Evolutionary conservation across 2,888 invertebrate genomes (phyloP), one percentile per base, ranked within the genome.

Genomic region (Pyralis farinalis): DNA sequence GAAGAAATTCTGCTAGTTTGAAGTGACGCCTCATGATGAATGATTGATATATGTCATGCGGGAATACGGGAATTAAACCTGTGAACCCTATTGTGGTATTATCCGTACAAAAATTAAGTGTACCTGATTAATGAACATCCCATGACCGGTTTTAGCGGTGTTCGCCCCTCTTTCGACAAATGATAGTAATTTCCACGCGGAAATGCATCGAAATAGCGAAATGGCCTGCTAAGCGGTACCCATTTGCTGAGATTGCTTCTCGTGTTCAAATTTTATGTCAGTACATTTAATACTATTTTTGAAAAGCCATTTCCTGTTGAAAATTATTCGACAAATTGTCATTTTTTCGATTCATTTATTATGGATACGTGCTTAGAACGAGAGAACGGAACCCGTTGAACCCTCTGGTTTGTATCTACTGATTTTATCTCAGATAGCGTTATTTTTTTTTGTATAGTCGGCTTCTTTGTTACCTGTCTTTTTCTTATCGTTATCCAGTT

Each of bases 141-240:
- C 53, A 63, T 62, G 72, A 58, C 66, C 61, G 64, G 65, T 71
- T 25, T 73, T 61, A 66, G 71, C 52, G 69, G 69, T 63, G 59
- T 69, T 71, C 72, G 69, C 71, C 73, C 76, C 74, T 73, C 73
- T 75, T 75, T 70, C 69, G 73, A 77, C 75, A 79, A 85, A 86
- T 85, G 82, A 73, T 76, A 80, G 84, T 81, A 75, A 87, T 84
- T 84, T 82, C 79, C 76, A 71, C 55, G 57, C 74, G 84, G 85
- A 84, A 86, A 84, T 85, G 86, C 86, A 85, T 83, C 77, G 71
- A 78, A 82, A 82, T 80, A 75, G 76, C 74, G 71, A 77, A 85
- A 85, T 83, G 77, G 79, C 71, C 75, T 71, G 79, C 79, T 85
- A 83, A 86, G 83, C 76, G 81, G 62, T 64, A 59, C 60, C 80